Evolutionary conservation across 2,888 invertebrate genomes (phyloP).

Genomic region (Melanargia galathea): DNA sequence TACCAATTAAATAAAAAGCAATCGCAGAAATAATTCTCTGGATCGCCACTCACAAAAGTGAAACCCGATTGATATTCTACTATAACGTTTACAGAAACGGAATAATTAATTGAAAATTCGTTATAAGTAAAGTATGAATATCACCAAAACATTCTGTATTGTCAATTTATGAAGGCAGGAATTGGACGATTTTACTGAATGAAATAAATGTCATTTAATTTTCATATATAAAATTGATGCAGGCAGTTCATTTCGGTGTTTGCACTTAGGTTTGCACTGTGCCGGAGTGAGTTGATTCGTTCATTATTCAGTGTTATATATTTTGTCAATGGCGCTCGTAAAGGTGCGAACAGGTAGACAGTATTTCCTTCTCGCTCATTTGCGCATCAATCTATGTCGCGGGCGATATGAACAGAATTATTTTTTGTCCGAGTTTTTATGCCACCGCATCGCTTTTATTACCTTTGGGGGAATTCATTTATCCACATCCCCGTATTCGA

Average conservation of each 20-base stretch:
- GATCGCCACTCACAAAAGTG: neutral
- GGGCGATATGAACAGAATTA: constrained; percentile 51
- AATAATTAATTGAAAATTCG: constrained; percentile 1
- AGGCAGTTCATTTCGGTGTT: constrained; percentile 17
- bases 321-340: neutral
- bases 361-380: constrained; percentile 38
- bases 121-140: constrained; percentile 5
- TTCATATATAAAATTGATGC: constrained; percentile 23
- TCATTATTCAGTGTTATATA: neutral
- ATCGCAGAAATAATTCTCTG: neutral
- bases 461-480: constrained; percentile 48
- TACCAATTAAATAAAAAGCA: no score
- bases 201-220: constrained; percentile 19
- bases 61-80: neutral
- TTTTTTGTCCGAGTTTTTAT: constrained; percentile 51
- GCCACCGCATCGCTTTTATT: constrained; percentile 45
- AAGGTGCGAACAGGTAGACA: constrained; percentile 19
- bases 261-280: neutral
- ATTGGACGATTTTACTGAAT: constrained; percentile 22
- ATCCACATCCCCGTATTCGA: constrained; percentile 43
- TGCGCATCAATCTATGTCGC: constrained; percentile 58
- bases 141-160: constrained; percentile 1
- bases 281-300: constrained; percentile 20
- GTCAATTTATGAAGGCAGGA: constrained; percentile 11
- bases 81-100: neutral